These are phyloP conservation scores for Rosalia funebris DNA, from an alignment of 2,888 invertebrate species.

Conservation along the genomic window DNA sequence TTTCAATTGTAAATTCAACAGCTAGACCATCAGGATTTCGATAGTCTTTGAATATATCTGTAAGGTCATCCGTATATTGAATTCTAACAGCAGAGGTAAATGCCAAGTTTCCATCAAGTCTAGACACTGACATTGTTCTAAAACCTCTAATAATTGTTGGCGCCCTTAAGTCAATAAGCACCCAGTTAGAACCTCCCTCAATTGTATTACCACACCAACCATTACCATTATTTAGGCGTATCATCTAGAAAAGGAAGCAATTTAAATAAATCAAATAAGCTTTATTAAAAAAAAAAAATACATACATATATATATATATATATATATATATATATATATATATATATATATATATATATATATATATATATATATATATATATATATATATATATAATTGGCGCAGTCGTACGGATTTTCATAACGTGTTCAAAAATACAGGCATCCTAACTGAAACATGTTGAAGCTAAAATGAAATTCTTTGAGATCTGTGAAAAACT, in stretches of 20 bases:
- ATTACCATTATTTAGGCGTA: slow-evolving; percentile 82
- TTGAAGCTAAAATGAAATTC: too few relatives aligned
- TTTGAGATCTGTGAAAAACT: too few relatives aligned
- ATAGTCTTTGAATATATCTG: slow-evolving; percentile 90
- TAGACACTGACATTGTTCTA: slow-evolving; percentile 87
- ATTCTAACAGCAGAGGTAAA: slow-evolving; percentile 91
- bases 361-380: too few relatives aligned
- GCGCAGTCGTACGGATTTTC: too few relatives aligned
- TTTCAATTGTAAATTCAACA: slow-evolving; percentile 89
- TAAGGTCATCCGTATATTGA: slow-evolving; percentile 88
- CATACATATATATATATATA: too few relatives aligned
- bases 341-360: too few relatives aligned
- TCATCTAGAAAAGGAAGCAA: slow-evolving; percentile 69
- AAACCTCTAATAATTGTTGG: slow-evolving; percentile 91
- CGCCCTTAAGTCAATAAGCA: slow-evolving; percentile 85
- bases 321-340: too few relatives aligned
- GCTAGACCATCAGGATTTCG: slow-evolving; percentile 93
- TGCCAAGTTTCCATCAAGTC: slow-evolving; percentile 84
- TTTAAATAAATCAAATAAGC: slow-evolving; percentile 14
- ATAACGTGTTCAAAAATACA: too few relatives aligned
- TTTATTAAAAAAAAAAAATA: too few relatives aligned
- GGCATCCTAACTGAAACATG: too few relatives aligned
- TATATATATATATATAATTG: too few relatives aligned
- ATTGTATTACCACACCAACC: slow-evolving; percentile 92
- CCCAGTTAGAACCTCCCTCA: slow-evolving; percentile 90